A percentile compares a stretch with the other conserved stretches of the same genome.
Conservation (phyloP, 2,888 invertebrate genomes). For the Mimas tiliae region DNA sequence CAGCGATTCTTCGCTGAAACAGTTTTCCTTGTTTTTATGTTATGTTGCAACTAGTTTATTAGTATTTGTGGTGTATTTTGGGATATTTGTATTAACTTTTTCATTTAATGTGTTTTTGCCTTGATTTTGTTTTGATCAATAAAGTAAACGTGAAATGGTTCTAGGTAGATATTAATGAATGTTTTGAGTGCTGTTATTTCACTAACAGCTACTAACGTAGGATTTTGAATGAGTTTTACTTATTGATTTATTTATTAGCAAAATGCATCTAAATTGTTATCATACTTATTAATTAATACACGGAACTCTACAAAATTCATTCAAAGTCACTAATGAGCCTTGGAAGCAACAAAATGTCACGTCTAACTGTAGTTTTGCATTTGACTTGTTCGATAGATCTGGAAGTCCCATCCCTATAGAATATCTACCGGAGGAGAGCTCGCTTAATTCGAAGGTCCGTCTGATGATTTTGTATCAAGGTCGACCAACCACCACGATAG, state of each 20-base stretch:
- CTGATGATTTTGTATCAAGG: conserved; percentile 95
- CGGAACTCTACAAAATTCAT: conserved; percentile 53
- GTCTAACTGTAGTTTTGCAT: conserved; percentile 80
- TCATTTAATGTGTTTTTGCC: conserved; percentile 41
- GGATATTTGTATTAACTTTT: conserved; percentile 43
- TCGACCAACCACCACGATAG: conserved; percentile 95
- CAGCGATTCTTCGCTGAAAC: conserved; percentile 40
- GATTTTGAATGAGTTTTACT: conserved; percentile 74
- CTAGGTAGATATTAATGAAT: conserved; percentile 45
- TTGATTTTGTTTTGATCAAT: conserved; percentile 32
- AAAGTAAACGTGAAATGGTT: conserved; percentile 40
- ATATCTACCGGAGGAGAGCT: conserved; percentile 95
- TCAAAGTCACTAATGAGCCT: conserved; percentile 61
- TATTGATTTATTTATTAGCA: not conserved
- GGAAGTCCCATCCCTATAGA: conserved; percentile 97
- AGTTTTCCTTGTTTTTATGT: conserved; percentile 45
- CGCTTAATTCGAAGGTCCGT: conserved; percentile 94
- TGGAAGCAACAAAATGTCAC: conserved; percentile 46
- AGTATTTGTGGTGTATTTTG: conserved; percentile 45
- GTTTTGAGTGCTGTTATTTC: conserved; percentile 78
- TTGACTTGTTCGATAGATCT: conserved; percentile 87
- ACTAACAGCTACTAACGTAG: conserved; percentile 83
- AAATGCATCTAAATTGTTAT: not conserved
- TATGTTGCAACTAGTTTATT: conserved; percentile 36
- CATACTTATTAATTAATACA: not conserved